Percentiles rank a stretch among this genome's conserved stretches.
phyloP scores from a whole-genome alignment of 1,140 invertebrate genomes.

The Limonius californicus region DNA sequence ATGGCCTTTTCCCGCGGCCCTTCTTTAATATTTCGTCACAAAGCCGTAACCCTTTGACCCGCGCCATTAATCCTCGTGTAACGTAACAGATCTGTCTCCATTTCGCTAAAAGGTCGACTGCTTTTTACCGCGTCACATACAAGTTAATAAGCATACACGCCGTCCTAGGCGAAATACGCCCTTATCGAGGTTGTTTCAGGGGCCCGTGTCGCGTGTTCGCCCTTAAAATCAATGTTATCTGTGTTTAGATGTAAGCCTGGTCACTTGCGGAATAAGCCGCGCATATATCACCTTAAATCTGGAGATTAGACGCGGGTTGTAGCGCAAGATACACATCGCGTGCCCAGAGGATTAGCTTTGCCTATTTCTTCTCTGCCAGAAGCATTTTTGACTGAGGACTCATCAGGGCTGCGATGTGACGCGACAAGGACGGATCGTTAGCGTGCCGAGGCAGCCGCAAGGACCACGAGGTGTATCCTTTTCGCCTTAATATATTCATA shows the following conservation, averaged over 20 bases:
- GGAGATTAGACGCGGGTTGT: not conserved
- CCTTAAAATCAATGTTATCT: not conserved
- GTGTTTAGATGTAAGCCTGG: not conserved
- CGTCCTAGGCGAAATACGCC: not conserved
- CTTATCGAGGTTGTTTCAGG: not conserved
- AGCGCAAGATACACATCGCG: not conserved
- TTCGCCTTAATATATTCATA: too few species aligned
- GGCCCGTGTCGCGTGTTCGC: not conserved
- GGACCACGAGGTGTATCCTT: too few species aligned
- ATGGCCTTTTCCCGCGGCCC: too few species aligned
- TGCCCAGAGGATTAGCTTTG: not conserved
- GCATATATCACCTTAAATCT: slow-evolving; percentile 1
- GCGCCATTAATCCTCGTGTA: too few species aligned
- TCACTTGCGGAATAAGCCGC: not conserved
- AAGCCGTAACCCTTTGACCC: too few species aligned
- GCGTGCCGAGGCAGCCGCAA: too few species aligned
- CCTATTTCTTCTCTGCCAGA: not conserved
- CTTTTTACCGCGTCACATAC: not conserved
- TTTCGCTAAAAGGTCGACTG: not conserved
- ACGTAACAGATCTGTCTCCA: not conserved
- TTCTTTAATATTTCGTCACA: too few species aligned
- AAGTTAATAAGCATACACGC: not conserved
- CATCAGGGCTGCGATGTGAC: too few species aligned
- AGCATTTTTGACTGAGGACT: too few species aligned
- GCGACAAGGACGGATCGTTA: too few species aligned